A percentile compares a stretch with the other conserved stretches of the same genome.
Conservation (phyloP, 2,888 invertebrate genomes). For the Copidosoma aretas region DNA sequence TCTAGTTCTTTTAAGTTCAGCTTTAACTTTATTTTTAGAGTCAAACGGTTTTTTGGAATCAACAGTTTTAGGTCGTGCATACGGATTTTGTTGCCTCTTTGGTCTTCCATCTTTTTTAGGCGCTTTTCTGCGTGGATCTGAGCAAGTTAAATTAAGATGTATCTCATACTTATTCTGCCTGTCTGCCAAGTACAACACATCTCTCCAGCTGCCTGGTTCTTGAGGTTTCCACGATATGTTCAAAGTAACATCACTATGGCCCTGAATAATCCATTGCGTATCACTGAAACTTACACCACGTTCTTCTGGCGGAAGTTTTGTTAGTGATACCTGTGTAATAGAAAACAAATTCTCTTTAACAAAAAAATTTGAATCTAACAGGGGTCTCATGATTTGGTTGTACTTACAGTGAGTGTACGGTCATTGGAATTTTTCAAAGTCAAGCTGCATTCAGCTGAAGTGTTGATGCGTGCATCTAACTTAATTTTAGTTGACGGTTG, state of each 20-base stretch:
- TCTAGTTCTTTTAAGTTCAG: conserved; percentile 37
- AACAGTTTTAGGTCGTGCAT: conserved; percentile 3
- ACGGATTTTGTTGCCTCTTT: conserved; percentile 14
- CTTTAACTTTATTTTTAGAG: not conserved
- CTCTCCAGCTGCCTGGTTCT: conserved; percentile 68
- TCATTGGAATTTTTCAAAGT: conserved; percentile 48
- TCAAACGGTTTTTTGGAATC: not conserved
- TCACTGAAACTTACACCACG: conserved; percentile 68
- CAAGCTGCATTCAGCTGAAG: conserved; percentile 43
- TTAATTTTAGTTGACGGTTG: conserved; percentile 52
- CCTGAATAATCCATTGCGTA: conserved; percentile 66
- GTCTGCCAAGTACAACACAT: conserved; percentile 70
- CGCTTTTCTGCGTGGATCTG: conserved; percentile 23
- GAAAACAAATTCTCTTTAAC: conserved; percentile 14
- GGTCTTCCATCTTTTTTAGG: conserved; percentile 25
- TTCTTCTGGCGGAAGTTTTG: conserved; percentile 67
- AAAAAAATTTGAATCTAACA: conserved; percentile 4
- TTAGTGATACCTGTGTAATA: conserved; percentile 63
- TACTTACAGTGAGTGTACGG: conserved; percentile 45
- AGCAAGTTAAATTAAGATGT: conserved; percentile 53
- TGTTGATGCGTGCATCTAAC: conserved; percentile 48
- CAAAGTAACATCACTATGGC: conserved; percentile 66
- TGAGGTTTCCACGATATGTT: conserved; percentile 72
- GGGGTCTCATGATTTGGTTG: not conserved
- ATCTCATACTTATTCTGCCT: conserved; percentile 73